Evolutionary conservation across 2,888 invertebrate genomes (phyloP).

Genomic region (Drosophila kuntzei): DNA sequence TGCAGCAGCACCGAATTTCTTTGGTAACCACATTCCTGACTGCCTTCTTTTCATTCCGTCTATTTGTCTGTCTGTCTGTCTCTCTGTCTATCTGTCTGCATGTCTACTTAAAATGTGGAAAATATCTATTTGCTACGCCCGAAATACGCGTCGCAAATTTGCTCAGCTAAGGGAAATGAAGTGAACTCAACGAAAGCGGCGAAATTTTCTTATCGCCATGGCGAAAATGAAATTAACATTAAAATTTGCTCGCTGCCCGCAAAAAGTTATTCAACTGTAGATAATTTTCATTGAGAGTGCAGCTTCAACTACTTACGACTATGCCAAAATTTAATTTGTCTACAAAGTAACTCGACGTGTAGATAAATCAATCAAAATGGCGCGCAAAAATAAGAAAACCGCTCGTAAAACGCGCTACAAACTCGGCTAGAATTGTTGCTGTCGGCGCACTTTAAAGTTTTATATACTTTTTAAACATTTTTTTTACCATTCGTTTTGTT

Average conservation of each 20-base stretch:
- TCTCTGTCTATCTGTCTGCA: constrained; percentile 17
- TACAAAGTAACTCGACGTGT: constrained; percentile 74
- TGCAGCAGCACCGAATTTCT: constrained; percentile 62
- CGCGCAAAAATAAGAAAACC: constrained; percentile 36
- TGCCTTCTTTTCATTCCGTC: constrained; percentile 1
- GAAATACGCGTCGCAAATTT: constrained; percentile 64
- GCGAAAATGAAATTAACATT: constrained; percentile 70
- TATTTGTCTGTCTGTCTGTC: constrained; percentile 1
- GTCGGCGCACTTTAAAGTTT: constrained; percentile 72
- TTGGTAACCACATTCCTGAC: constrained; percentile 71
- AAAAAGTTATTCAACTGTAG: constrained; percentile 81
- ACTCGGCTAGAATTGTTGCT: constrained; percentile 45
- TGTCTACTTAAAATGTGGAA: constrained; percentile 78
- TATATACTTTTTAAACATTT: background rate
- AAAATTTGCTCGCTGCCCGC: constrained; percentile 70
- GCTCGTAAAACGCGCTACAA: constrained; percentile 54
- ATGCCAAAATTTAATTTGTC: constrained; percentile 73
- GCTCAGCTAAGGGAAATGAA: constrained; percentile 41
- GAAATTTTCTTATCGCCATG: constrained; percentile 71
- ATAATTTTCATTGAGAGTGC: constrained; percentile 74
- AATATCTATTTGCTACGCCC: constrained; percentile 81
- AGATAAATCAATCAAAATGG: constrained; percentile 75
- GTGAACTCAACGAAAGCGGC: constrained; percentile 35
- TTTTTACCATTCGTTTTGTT: too few species aligned
- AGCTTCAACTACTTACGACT: constrained; percentile 43